Conservation (phyloP, 2,113 vertebrate species). For the Thamnophis sirtalis region DNA sequence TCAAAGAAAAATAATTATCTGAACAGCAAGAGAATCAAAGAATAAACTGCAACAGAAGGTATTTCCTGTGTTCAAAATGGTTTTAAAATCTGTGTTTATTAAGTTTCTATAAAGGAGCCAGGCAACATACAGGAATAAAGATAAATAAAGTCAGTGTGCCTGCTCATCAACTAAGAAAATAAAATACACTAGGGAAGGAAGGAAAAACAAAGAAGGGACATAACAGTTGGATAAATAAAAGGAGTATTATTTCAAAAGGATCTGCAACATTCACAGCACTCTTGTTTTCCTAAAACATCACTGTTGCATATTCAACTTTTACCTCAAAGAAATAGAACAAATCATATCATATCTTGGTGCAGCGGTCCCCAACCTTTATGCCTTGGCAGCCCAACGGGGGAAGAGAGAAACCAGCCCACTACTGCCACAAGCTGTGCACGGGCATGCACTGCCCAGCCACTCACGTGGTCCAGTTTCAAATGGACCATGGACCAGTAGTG, state of each 20-base stretch:
- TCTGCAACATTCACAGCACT: not conserved
- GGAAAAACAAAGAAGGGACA: not conserved
- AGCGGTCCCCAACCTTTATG: not conserved
- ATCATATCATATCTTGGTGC: not conserved
- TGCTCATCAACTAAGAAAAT: not conserved
- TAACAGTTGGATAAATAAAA: not conserved
- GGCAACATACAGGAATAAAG: not conserved
- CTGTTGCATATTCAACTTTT: not conserved
- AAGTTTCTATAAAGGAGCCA: not conserved
- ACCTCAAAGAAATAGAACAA: not conserved
- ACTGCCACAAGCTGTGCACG: not conserved
- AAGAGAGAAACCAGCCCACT: not conserved
- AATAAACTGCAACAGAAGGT: not conserved
- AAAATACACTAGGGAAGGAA: not conserved
- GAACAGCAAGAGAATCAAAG: not conserved
- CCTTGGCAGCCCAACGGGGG: not conserved
- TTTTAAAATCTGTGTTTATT: constrained; percentile 5
- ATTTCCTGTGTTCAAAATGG: not conserved
- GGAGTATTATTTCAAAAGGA: not conserved
- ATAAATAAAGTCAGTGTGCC: constrained; percentile 9
- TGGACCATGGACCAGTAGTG: not conserved
- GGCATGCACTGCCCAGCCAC: not conserved
- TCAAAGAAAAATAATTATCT: not conserved
- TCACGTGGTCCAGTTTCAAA: not conserved
- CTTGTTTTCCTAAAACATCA: not conserved